Percentiles rank a stretch among this genome's conserved stretches.
These are phyloP conservation scores for Sebastes reedi DNA, from an alignment of 2,797 vertebrate species.

Conservation along the genomic window DNA sequence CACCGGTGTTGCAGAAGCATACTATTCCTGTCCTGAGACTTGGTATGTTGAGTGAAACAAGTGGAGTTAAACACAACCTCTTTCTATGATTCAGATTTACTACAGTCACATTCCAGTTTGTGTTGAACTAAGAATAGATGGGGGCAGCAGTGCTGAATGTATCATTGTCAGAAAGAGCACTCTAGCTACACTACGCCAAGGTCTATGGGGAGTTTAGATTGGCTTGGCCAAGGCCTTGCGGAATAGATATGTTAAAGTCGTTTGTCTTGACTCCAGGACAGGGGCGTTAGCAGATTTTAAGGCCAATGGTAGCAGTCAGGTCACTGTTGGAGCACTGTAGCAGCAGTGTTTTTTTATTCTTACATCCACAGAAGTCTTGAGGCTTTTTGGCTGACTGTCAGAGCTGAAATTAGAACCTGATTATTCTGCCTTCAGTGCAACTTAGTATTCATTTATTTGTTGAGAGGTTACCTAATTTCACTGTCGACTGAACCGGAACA, in stretches of 20 bases:
- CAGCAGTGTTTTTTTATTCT: background rate
- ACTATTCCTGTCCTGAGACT: background rate
- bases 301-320: constrained; percentile 12
- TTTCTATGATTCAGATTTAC: constrained; percentile 46
- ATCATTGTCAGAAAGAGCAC: constrained; percentile 61
- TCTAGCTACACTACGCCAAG: constrained; percentile 18
- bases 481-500: background rate
- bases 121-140: constrained; percentile 60
- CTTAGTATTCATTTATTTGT: background rate
- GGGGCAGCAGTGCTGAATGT: constrained; percentile 53
- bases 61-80: constrained; percentile 8
- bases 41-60: constrained; percentile 1
- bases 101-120: constrained; percentile 41
- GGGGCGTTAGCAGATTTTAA: constrained; percentile 43
- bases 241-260: constrained; percentile 56
- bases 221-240: constrained; percentile 36
- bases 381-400: background rate
- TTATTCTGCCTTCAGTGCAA: background rate
- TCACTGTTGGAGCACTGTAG: constrained; percentile 9
- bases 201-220: constrained; percentile 49
- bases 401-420: constrained; percentile 2
- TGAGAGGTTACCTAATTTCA: background rate
- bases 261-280: constrained; percentile 43
- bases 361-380: background rate
- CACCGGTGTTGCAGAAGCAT: background rate